These are phyloP conservation scores for Notodonta ziczac DNA, from an alignment of 2,888 invertebrate species.

Conservation along the genomic window DNA sequence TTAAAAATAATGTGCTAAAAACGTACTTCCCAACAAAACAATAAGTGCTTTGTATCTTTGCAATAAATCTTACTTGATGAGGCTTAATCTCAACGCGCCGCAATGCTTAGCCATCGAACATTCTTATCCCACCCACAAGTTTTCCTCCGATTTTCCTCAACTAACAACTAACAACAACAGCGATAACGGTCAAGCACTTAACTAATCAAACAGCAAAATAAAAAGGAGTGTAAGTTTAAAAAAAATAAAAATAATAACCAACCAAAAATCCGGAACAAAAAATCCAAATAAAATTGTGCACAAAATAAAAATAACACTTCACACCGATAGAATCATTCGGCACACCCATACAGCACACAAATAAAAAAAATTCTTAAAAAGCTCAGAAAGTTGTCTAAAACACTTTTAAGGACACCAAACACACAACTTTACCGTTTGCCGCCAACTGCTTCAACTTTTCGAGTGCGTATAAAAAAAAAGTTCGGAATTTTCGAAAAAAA, in stretches of 20 bases:
- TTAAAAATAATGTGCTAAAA: too few species aligned
- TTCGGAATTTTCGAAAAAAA: slow-evolving; percentile 43
- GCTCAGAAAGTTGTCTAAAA: slow-evolving; percentile 72
- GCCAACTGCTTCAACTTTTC: slow-evolving; percentile 72
- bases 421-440: slow-evolving; percentile 81
- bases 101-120: slow-evolving; percentile 22
- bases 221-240: slow-evolving; percentile 35
- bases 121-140: slow-evolving; percentile 19
- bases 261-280: slow-evolving; percentile 81
- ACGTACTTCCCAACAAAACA: too few species aligned
- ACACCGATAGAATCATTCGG: slow-evolving; percentile 72
- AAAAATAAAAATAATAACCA: slow-evolving; percentile 67
- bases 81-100: slow-evolving; percentile 9
- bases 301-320: slow-evolving; percentile 78
- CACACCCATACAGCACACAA: slow-evolving; percentile 71
- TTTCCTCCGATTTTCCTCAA: slow-evolving; percentile 24
- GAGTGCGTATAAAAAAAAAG: slow-evolving; percentile 52
- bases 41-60: background rate
- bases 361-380: slow-evolving; percentile 67
- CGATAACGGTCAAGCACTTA: slow-evolving; percentile 28
- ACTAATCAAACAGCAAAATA: slow-evolving; percentile 23
- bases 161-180: slow-evolving; percentile 18
- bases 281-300: slow-evolving; percentile 81
- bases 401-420: slow-evolving; percentile 71
- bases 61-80: background rate